These are phyloP conservation scores for Drosophila barbarae DNA, from an alignment of 2,888 invertebrate genomes.

Conservation along the genomic window DNA sequence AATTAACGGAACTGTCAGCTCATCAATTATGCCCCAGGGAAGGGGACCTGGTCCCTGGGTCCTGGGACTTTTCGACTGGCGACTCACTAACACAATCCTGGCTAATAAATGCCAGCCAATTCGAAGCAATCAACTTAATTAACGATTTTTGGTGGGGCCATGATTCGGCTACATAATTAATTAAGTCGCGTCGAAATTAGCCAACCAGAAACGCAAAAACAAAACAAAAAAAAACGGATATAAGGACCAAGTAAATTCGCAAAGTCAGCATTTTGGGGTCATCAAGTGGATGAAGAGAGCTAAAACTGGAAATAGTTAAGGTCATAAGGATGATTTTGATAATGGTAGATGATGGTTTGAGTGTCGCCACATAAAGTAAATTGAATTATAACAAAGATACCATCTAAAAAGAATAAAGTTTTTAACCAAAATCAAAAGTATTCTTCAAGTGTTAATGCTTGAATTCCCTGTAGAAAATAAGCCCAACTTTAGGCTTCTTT, in stretches of 20 bases:
- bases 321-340: constrained; percentile 6
- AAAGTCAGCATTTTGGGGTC: constrained; percentile 27
- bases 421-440: too few relatives aligned
- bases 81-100: constrained; percentile 53
- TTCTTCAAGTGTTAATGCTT: neutral
- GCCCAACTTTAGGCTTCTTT: neutral
- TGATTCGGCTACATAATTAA: constrained; percentile 70
- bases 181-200: constrained; percentile 56
- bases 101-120: constrained; percentile 66
- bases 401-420: too few relatives aligned
- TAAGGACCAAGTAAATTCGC: constrained; percentile 16
- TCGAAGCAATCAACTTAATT: constrained; percentile 74
- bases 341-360: neutral
- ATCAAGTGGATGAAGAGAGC: neutral
- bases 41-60: constrained; percentile 7
- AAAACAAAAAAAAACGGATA: constrained; percentile 15
- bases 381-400: too few relatives aligned
- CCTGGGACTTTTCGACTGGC: constrained; percentile 52
- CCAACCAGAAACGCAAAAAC: constrained; percentile 24
- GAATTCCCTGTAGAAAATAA: neutral
- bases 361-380: too few relatives aligned
- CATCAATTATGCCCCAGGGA: constrained; percentile 57
- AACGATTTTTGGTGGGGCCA: constrained; percentile 64
- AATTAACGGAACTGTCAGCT: constrained; percentile 62
- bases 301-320: constrained; percentile 1